phyloP scores from a whole-genome alignment of 2,888 invertebrate species.

The Andrena hattorfiana region DNA sequence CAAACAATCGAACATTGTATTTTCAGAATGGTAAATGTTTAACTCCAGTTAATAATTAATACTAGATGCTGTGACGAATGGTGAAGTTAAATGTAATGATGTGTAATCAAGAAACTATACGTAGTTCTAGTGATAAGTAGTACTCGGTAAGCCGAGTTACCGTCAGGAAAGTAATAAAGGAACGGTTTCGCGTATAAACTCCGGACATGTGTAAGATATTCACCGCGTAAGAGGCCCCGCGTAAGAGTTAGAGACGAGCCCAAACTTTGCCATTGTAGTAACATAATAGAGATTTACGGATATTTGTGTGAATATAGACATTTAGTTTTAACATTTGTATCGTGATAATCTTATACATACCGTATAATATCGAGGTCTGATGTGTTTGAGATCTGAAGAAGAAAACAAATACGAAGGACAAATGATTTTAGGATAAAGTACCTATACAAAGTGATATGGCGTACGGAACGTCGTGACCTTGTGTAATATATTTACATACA shows the following conservation, averaged over 20 bases:
- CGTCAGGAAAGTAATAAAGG: conserved; percentile 53
- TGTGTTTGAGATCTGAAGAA: conserved; percentile 58
- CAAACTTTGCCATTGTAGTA: conserved; percentile 74
- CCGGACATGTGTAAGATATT: conserved; percentile 76
- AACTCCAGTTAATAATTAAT: conserved; percentile 50
- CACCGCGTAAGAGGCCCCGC: too few species aligned
- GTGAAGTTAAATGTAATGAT: conserved; percentile 51
- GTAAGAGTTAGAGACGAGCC: conserved; percentile 61
- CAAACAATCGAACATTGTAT: conserved; percentile 54
- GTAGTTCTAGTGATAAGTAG: conserved; percentile 60
- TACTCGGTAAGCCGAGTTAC: background rate
- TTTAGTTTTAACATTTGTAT: conserved; percentile 75
- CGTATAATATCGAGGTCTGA: conserved; percentile 45
- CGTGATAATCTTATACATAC: conserved; percentile 58
- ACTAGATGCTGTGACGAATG: conserved; percentile 52
- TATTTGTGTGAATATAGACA: conserved; percentile 79
- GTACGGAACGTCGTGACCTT: conserved; percentile 48
- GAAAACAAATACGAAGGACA: conserved; percentile 49
- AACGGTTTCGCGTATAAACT: conserved; percentile 48
- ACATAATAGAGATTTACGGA: conserved; percentile 70
- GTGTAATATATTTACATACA: conserved; percentile 62
- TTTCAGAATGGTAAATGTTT: conserved; percentile 49
- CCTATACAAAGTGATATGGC: conserved; percentile 54
- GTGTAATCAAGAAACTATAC: conserved; percentile 61
- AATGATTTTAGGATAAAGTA: conserved; percentile 51